A percentile compares a stretch with the other conserved stretches of the same genome.
These are phyloP conservation scores for Notothenia coriiceps DNA, from an alignment of 2,113 vertebrate genomes.

Conservation along the genomic window DNA sequence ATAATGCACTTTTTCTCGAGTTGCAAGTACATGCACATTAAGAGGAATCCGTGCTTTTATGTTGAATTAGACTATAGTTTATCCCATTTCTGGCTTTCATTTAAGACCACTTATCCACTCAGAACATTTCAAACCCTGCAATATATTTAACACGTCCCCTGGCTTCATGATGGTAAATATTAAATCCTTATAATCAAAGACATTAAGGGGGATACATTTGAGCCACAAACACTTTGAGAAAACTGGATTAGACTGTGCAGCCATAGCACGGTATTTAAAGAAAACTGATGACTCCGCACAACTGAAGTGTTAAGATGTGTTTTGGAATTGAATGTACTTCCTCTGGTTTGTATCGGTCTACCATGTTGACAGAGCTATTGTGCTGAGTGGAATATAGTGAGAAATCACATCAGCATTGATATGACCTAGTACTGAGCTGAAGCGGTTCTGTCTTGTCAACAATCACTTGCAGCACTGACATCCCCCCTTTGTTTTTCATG, in stretches of 20 bases:
- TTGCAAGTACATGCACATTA: background rate
- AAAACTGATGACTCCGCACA: conserved; percentile 19
- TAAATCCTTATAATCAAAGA: conserved; percentile 45
- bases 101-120: conserved; percentile 30
- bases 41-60: background rate
- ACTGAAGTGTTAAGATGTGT: conserved; percentile 21
- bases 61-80: conserved; percentile 11
- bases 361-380: background rate
- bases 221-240: conserved; percentile 35
- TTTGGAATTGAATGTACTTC: conserved; percentile 12
- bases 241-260: conserved; percentile 33
- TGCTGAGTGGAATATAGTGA: background rate
- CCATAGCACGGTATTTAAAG: conserved; percentile 36
- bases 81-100: conserved; percentile 20
- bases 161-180: conserved; percentile 44
- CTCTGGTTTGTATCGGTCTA: conserved; percentile 3
- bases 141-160: conserved; percentile 20
- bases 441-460: conserved; percentile 23
- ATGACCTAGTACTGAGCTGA: conserved; percentile 9
- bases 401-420: background rate
- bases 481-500: conserved; percentile 6
- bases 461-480: conserved; percentile 15
- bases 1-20: background rate
- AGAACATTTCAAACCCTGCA: conserved; percentile 20
- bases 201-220: conserved; percentile 34